phyloP scores from a whole-genome alignment of 2,888 invertebrate genomes.

The Liodrosophila aerea region DNA sequence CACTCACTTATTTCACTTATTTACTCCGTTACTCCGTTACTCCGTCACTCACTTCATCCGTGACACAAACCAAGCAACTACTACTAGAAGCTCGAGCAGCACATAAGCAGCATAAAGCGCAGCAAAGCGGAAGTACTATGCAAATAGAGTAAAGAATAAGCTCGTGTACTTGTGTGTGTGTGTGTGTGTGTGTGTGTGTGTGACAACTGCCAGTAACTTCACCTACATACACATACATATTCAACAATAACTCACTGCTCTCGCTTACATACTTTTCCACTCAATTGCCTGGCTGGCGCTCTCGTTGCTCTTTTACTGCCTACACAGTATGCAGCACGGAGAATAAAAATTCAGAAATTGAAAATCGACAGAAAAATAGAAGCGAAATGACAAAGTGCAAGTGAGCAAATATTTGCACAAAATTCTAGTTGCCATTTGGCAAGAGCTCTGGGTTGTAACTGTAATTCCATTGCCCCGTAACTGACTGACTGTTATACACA shows the following conservation, averaged over 20 bases:
- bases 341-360: neutral
- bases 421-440: conserved; percentile 3
- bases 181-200: conserved; percentile 1
- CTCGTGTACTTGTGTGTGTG: conserved; percentile 5
- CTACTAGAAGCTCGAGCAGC: conserved; percentile 20
- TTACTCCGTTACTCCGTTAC: conserved; percentile 6
- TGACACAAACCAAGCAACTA: neutral
- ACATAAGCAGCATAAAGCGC: conserved; percentile 48
- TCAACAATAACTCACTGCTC: too few species aligned
- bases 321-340: too few species aligned
- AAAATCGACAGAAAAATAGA: too few species aligned
- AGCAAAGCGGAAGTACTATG: conserved; percentile 50
- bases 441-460: neutral
- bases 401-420: conserved; percentile 11
- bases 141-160: conserved; percentile 44
- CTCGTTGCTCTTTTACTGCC: neutral
- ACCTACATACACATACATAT: conserved; percentile 18
- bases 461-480: neutral
- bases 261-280: neutral
- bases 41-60: neutral
- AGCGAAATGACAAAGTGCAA: conserved; percentile 13
- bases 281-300: neutral
- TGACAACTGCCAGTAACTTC: neutral
- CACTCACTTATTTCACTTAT: conserved; percentile 2
- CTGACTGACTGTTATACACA: too few species aligned